phyloP scores from a whole-genome alignment of 37 sponge, comb jelly and placozoan species.

The Spongilla lacustris region DNA sequence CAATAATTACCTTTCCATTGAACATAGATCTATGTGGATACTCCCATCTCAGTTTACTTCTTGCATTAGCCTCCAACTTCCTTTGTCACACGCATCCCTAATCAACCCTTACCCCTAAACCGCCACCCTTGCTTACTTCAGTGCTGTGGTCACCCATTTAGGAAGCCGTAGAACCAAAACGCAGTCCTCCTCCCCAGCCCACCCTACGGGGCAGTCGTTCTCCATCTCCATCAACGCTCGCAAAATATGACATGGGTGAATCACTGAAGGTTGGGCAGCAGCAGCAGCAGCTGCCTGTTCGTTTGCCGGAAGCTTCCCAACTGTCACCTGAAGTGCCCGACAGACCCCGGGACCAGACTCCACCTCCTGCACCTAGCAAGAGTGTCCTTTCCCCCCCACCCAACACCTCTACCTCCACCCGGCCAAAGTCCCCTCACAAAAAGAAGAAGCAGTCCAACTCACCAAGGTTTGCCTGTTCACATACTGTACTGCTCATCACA shows the following conservation, averaged over 20 bases:
- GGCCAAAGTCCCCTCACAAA: background rate
- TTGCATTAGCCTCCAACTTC: background rate
- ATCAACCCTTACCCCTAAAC: background rate
- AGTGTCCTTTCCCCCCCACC: background rate
- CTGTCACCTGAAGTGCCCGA: background rate
- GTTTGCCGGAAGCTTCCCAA: background rate
- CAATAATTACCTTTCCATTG: background rate
- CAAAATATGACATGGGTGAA: background rate
- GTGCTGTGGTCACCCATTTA: background rate
- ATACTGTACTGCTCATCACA: background rate
- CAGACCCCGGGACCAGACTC: background rate
- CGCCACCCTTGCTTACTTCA: background rate
- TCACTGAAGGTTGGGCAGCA: background rate
- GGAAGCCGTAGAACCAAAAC: slow-evolving; percentile 46
- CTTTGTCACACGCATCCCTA: too few relatives aligned
- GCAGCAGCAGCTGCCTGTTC: background rate
- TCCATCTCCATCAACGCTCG: slow-evolving; percentile 25
- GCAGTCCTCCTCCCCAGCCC: slow-evolving; percentile 10
- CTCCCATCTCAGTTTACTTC: background rate
- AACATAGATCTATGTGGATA: background rate
- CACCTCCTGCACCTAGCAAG: background rate
- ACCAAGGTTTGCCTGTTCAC: background rate
- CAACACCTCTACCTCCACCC: background rate
- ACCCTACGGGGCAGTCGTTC: slow-evolving; percentile 12
- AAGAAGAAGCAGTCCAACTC: background rate